Evolutionary conservation across 2,797 vertebrate genomes (phyloP).

Genomic region (Sandelia bainsii): DNA sequence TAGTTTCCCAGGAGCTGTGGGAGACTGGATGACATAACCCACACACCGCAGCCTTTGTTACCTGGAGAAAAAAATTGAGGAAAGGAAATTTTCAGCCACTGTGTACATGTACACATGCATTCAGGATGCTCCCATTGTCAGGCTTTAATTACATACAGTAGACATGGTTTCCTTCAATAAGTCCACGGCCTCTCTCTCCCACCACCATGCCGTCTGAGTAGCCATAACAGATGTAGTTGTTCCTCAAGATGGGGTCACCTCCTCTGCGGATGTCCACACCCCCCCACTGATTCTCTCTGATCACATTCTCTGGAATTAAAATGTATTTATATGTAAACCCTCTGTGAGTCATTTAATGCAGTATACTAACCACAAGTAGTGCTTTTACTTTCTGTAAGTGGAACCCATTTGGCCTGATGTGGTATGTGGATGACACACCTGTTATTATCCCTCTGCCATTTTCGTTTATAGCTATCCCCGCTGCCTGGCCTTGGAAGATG

Average conservation of each 20-base stretch:
- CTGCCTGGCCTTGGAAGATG: constrained; percentile 95
- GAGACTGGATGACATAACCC: constrained; percentile 94
- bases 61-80: constrained; percentile 73
- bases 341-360: not conserved
- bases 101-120: not conserved
- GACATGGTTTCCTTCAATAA: constrained; percentile 92
- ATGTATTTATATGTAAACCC: not conserved
- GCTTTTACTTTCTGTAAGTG: not conserved
- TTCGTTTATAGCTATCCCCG: constrained; percentile 94
- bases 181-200: constrained; percentile 90
- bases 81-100: constrained; percentile 1
- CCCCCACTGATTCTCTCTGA: constrained; percentile 94
- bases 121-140: not conserved
- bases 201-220: constrained; percentile 93
- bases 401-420: not conserved
- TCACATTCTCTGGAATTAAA: constrained; percentile 88
- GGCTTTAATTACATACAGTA: constrained; percentile 83
- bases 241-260: constrained; percentile 89
- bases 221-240: constrained; percentile 93
- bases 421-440: constrained; percentile 77
- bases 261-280: constrained; percentile 92
- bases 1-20: constrained; percentile 90
- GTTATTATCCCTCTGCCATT: constrained; percentile 93
- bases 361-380: not conserved
- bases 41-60: constrained; percentile 93